These are phyloP conservation scores for Palythoa heliodiscus DNA, from an alignment of 92 coral and sea anemone species.

Conservation along the genomic window DNA sequence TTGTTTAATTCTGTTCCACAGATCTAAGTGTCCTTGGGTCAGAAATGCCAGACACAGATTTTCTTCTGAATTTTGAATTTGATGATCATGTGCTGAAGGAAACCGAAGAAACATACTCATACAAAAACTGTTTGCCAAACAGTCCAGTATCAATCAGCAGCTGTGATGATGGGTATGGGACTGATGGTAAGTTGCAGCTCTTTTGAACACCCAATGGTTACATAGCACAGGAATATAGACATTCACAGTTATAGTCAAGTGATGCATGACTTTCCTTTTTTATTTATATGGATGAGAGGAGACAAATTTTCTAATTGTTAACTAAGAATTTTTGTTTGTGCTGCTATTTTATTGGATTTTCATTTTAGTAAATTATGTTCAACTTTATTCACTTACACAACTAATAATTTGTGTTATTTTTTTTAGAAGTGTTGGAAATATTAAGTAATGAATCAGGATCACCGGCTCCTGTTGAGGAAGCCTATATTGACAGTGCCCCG, in stretches of 20 bases:
- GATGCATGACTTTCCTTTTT: neutral
- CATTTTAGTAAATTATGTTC: neutral
- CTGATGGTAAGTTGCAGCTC: constrained; percentile 5
- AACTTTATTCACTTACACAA: neutral
- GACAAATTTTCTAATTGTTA: neutral
- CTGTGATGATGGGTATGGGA: constrained; percentile 12
- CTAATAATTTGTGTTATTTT: neutral
- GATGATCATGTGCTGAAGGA: neutral
- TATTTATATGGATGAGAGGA: too few relatives aligned
- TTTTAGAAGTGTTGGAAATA: constrained; percentile 16
- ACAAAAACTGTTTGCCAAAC: neutral
- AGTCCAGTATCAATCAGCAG: constrained; percentile 30
- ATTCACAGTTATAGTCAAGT: too few relatives aligned
- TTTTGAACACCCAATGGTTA: neutral
- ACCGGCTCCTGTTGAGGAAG: constrained; percentile 11
- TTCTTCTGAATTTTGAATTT: neutral
- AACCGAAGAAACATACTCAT: neutral
- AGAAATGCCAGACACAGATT: constrained; percentile 6
- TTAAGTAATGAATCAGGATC: constrained; percentile 5
- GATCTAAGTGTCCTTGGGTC: neutral
- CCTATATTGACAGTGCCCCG: neutral
- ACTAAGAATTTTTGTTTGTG: neutral
- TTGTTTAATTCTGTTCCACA: neutral
- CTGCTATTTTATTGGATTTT: neutral
- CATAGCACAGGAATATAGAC: too few relatives aligned